These are phyloP conservation scores for Acronicta alni DNA, from an alignment of 2,888 invertebrate genomes.

Conservation along the genomic window DNA sequence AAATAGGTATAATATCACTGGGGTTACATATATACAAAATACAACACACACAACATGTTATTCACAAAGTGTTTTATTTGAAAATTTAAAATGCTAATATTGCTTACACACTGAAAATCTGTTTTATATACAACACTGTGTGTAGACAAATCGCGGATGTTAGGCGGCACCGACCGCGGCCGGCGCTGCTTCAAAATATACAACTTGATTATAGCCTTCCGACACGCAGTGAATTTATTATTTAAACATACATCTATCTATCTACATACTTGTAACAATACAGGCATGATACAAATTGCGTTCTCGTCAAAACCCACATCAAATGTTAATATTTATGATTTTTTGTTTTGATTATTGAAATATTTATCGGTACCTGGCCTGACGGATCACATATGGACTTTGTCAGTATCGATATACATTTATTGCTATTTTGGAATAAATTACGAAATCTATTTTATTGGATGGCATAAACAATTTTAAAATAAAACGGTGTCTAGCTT, in stretches of 20 bases:
- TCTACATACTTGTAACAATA: constrained; percentile 55
- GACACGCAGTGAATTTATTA: constrained; percentile 67
- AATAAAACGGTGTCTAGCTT: constrained; percentile 11
- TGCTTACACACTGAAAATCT: constrained; percentile 80
- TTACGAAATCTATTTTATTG: background rate
- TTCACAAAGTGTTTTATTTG: constrained; percentile 81
- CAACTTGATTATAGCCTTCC: constrained; percentile 55
- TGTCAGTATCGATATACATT: constrained; percentile 7
- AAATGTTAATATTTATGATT: constrained; percentile 22
- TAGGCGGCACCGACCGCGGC: constrained; percentile 26
- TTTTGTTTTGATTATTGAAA: constrained; percentile 25
- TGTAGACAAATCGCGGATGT: constrained; percentile 48
- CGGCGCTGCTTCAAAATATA: constrained; percentile 58
- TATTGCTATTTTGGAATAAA: constrained; percentile 2
- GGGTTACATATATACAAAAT: constrained; percentile 8
- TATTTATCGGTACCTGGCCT: constrained; percentile 12
- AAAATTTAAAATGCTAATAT: constrained; percentile 82
- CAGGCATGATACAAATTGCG: constrained; percentile 53
- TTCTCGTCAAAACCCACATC: constrained; percentile 43
- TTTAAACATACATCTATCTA: constrained; percentile 67
- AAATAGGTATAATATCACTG: no score
- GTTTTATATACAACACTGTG: constrained; percentile 66
- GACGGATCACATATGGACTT: constrained; percentile 10
- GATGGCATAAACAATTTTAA: constrained; percentile 1
- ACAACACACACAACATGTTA: constrained; percentile 64